Base-by-base conservation (phyloP, 2,797 vertebrate genomes). In the Eutrigla gurnardus region DNA sequence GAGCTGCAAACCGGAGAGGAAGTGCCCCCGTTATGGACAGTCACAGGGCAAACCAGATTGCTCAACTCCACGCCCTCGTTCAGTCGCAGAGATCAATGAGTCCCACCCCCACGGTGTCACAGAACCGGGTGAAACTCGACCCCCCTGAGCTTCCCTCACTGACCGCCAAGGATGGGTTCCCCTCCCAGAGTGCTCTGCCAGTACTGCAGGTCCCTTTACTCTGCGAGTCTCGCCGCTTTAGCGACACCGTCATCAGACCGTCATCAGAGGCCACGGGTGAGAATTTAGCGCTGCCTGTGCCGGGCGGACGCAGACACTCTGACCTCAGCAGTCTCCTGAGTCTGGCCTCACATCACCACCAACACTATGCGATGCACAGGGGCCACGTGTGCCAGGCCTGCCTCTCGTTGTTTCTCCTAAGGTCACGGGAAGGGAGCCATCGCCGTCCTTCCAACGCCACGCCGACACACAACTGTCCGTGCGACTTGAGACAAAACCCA, bases 1-100 rank as follows among this genome's bases (percentile, higher is more conserved):
- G 88, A 83, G 78, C 74, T 40, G 70, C 81, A 54, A 64, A 70
- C 13, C 85, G 90, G 17, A 90, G 91, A 77, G 92, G 93, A 77
- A 95, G 94, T 74, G 87, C 91, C 68, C 92, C 93, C 9, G 87
- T 92, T 54, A 88, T 93, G 53, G 93, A 95, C 75, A 86, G 77
- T 13, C 83, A 70, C 35, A 70, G 80, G 45, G 85, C 86, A 63
- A 88, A 81, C 70, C 78, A 87, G 46, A 68, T 83, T 14, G 57
- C 85, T 73, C 80, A 81, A 45, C 75, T 92, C 43, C 85, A 78
- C 35, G 80, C 89, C 42, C 65, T 87, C 13, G 57, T 83, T 73
- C 88, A 81, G 35, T 88, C 88, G 25, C 68, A 60, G 54, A 87
- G 88, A 77, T 82, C 92, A 47, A 53, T 88, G 33, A 93, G 86